Evolutionary conservation across 2,797 vertebrate species (phyloP).

Genomic region (Acipenser ruthenus): DNA sequence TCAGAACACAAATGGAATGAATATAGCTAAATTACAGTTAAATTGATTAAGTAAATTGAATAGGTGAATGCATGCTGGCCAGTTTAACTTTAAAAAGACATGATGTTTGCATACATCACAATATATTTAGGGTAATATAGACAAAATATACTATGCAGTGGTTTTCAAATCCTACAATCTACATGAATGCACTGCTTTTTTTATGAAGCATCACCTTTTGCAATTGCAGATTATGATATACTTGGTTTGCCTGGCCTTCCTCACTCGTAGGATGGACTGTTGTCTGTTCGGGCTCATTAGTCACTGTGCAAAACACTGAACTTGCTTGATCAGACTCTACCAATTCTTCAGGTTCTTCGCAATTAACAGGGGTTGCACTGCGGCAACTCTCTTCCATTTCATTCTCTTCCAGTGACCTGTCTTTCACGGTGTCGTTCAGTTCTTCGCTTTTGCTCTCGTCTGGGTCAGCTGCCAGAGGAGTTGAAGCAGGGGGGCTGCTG

Average conservation of each 20-base stretch:
- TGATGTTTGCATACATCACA: too few relatives aligned
- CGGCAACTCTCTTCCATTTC: slow-evolving; percentile 97
- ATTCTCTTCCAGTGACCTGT: slow-evolving; percentile 68
- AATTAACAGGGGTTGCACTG: slow-evolving; percentile 92
- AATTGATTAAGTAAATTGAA: too few relatives aligned
- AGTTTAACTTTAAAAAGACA: too few relatives aligned
- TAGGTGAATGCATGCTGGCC: too few relatives aligned
- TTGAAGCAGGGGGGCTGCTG: slow-evolving; percentile 47
- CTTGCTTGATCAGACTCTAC: slow-evolving; percentile 37
- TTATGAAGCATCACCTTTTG: slow-evolving; percentile 67
- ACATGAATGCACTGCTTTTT: too few relatives aligned
- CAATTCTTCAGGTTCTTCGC: slow-evolving; percentile 79
- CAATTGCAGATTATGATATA: slow-evolving; percentile 68
- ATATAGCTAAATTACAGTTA: too few relatives aligned
- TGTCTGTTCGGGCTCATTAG: slow-evolving; percentile 22
- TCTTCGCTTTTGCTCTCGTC: slow-evolving; percentile 44
- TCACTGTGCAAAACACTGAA: slow-evolving; percentile 23
- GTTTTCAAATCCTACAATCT: too few relatives aligned
- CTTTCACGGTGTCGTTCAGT: slow-evolving; percentile 46
- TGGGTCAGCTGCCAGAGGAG: slow-evolving; percentile 28
- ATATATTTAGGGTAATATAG: too few relatives aligned
- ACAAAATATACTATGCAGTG: too few relatives aligned
- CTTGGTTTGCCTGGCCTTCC: slow-evolving; percentile 54
- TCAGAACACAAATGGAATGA: too few relatives aligned
- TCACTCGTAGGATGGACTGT: slow-evolving; percentile 41